A percentile compares a stretch with the other conserved stretches of the same genome.
Conservation (phyloP, 1,140 invertebrate species). For the Megathymus violae region DNA sequence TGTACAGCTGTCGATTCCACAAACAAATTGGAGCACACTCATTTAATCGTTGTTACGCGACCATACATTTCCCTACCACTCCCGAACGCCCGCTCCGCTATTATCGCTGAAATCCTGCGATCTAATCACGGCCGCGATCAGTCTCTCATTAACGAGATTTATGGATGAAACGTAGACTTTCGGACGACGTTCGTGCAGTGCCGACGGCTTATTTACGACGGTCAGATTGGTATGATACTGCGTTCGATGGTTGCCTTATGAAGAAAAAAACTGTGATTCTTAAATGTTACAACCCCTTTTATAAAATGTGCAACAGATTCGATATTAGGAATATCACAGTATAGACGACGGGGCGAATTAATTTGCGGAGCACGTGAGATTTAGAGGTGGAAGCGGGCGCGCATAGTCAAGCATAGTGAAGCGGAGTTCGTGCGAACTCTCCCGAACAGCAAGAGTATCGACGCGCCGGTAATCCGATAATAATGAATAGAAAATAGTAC, state of each 20-base stretch:
- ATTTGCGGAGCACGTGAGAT: slow-evolving; percentile 45
- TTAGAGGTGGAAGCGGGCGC: slow-evolving; percentile 48
- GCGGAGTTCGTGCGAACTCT: slow-evolving; percentile 65
- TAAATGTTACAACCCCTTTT: slow-evolving; percentile 16
- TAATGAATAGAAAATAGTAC: slow-evolving; percentile 79
- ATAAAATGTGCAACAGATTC: slow-evolving; percentile 20
- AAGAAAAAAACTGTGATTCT: slow-evolving; percentile 44
- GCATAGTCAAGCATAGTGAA: slow-evolving; percentile 60
- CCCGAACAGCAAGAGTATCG: slow-evolving; percentile 59
- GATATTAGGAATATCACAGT: slow-evolving; percentile 35
- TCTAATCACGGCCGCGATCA: slow-evolving; percentile 74
- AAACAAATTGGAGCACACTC: slow-evolving; percentile 2
- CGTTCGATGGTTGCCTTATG: slow-evolving; percentile 61
- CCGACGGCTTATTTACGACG: slow-evolving; percentile 72
- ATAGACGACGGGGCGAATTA: slow-evolving; percentile 39
- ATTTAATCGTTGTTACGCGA: slow-evolving; percentile 19
- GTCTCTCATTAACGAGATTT: slow-evolving; percentile 81
- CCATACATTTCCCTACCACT: slow-evolving; percentile 39
- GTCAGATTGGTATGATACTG: slow-evolving; percentile 67
- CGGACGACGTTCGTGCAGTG: slow-evolving; percentile 57
- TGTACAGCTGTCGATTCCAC: not conserved
- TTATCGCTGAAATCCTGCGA: slow-evolving; percentile 49
- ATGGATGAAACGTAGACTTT: slow-evolving; percentile 72
- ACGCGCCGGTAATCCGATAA: slow-evolving; percentile 73
- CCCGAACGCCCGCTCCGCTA: slow-evolving; percentile 46